Base-by-base conservation (phyloP, 2,797 vertebrate genomes). In the Botia kubotai region DNA sequence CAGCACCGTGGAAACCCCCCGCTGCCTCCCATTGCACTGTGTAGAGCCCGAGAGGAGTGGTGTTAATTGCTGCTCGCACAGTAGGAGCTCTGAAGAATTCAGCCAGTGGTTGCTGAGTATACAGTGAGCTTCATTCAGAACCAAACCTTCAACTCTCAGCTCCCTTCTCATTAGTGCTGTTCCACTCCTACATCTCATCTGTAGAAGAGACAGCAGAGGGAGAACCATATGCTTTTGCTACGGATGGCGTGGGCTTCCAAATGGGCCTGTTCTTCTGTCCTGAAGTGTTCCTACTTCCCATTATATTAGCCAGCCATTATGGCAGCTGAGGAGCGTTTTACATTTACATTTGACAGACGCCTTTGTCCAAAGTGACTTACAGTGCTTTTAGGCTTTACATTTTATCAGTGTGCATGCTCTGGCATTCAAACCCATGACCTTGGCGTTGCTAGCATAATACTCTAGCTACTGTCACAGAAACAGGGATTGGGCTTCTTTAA, bases 31-130 rank as follows among this genome's bases (percentile, higher is more conserved):
- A 72, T 80, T 81, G 72, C 79, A 66, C 81, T 81, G 77, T 75
- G 78, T 69, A 80, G 72, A 78, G 81, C 72, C 83, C 82, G 81
- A 76, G 71, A 77, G 79, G 83, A 83, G 57, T 55, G 46, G 72
- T 82, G 83, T 77, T 85, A 84, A 82, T 87, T 87, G 81, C 77
- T 81, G 82, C 73, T 68, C 23, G 12, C 80, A 3, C 79, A 77
- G 76, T 72, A 75, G 79, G 83, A 36, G 23, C 23, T 76, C 60
- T n/a, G 43, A 63, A 84, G 81, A 67, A 83, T 70, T 80, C 79
- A 69, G 77, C 65, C 71, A 80, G 74, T 78, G 82, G 74, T 80
- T 71, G 72, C 72, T 65, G 43, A 78, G 46, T 39, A 43, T 66
- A 62, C 58, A 72, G 73, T 52, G 58, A 79, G 74, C 66, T 84